These are phyloP conservation scores for Aplocera efformata DNA, from an alignment of 2,888 invertebrate species.

Conservation along the genomic window DNA sequence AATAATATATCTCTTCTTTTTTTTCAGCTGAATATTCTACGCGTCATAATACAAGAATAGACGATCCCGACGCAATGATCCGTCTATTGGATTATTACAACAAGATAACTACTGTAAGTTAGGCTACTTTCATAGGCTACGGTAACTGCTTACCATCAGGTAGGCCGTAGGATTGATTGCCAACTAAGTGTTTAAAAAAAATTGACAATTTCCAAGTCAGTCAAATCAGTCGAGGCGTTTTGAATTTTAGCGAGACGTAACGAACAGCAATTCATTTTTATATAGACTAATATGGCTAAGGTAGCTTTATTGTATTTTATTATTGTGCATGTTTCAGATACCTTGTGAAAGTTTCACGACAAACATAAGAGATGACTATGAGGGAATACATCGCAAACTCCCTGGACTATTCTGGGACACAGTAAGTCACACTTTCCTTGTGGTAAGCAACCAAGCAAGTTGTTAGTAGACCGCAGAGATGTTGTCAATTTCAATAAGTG, in stretches of 20 bases:
- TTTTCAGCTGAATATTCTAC: conserved; percentile 28
- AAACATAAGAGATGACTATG: conserved; percentile 55
- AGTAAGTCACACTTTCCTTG: conserved; percentile 40
- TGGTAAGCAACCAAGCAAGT: no score
- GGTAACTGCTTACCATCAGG: no score
- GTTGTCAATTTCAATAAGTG: no score
- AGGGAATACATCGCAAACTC: conserved; percentile 51
- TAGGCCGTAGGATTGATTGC: no score
- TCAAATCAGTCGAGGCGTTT: no score
- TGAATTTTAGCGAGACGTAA: no score
- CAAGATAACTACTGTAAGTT: conserved; percentile 29
- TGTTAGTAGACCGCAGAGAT: no score
- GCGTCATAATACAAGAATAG: conserved; percentile 28
- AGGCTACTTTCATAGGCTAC: not conserved
- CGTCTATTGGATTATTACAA: conserved; percentile 37
- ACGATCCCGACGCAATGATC: conserved; percentile 44
- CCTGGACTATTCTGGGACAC: conserved; percentile 69
- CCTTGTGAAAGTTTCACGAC: conserved; percentile 39
- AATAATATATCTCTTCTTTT: not conserved
- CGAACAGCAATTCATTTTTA: no score
- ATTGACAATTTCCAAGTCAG: no score
- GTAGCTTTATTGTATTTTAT: no score
- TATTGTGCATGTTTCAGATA: conserved; percentile 30
- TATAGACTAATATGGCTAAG: no score
- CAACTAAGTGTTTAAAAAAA: no score